A percentile compares a stretch with the other conserved stretches of the same genome.
Evolutionary conservation across 2,888 invertebrate species (phyloP).

Genomic region (Epistrophella euchroma): DNA sequence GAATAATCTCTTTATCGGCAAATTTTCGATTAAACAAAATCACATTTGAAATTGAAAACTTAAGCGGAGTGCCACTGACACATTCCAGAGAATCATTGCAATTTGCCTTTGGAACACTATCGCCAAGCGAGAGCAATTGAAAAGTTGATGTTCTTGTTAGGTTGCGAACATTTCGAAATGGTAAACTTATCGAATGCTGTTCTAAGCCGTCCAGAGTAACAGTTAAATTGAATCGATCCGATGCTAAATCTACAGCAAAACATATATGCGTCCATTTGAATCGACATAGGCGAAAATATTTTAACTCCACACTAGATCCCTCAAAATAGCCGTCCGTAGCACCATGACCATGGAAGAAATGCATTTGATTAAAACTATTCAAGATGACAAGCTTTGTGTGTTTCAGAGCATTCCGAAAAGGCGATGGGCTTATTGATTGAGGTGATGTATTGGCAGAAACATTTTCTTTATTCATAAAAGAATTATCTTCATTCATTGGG

Average conservation of each 20-base stretch:
- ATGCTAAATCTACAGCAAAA: slow-evolving; percentile 79
- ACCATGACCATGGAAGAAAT: slow-evolving; percentile 81
- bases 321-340: slow-evolving; percentile 78
- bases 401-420: slow-evolving; percentile 81
- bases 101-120: slow-evolving; percentile 76
- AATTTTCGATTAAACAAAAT: slow-evolving; percentile 81
- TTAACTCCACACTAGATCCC: slow-evolving; percentile 79
- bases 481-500: slow-evolving; percentile 47
- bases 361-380: slow-evolving; percentile 82
- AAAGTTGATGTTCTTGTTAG: slow-evolving; percentile 79
- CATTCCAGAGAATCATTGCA: slow-evolving; percentile 80
- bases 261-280: slow-evolving; percentile 83
- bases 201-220: slow-evolving; percentile 81
- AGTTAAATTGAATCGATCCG: slow-evolving; percentile 79
- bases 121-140: slow-evolving; percentile 81
- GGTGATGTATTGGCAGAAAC: slow-evolving; percentile 59
- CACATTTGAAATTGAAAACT: slow-evolving; percentile 81
- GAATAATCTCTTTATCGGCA: slow-evolving; percentile 77
- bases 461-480: slow-evolving; percentile 61
- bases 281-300: slow-evolving; percentile 79
- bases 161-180: slow-evolving; percentile 80
- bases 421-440: slow-evolving; percentile 60
- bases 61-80: slow-evolving; percentile 74
- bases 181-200: slow-evolving; percentile 79
- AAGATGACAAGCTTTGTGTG: slow-evolving; percentile 81